A percentile compares a stretch with the other conserved stretches of the same genome.
Conservation (phyloP, 2,888 invertebrate genomes). For the Lasioglossum marginatum region DNA sequence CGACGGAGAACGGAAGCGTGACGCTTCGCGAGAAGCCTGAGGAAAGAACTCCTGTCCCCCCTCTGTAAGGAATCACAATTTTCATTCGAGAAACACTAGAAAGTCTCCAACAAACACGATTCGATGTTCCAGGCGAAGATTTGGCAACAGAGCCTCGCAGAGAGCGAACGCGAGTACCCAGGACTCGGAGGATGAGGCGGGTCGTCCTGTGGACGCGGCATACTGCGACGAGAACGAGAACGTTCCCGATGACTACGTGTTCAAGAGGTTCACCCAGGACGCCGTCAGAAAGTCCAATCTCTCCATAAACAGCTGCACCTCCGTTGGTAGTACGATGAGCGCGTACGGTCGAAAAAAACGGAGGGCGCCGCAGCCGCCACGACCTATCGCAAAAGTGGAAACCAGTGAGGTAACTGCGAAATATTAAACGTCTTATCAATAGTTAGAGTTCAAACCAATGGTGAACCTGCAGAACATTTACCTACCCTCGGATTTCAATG, state of each 20-base stretch:
- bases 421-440: not conserved
- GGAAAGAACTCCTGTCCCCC: constrained; percentile 77
- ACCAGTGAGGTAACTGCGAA: constrained; percentile 65
- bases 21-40: constrained; percentile 62
- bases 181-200: constrained; percentile 63
- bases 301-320: constrained; percentile 81
- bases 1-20: constrained; percentile 63
- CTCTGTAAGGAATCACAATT: constrained; percentile 59
- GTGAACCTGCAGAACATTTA: not conserved
- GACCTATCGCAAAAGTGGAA: constrained; percentile 72
- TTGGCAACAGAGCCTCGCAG: constrained; percentile 77
- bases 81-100: not conserved
- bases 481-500: not conserved
- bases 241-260: constrained; percentile 76
- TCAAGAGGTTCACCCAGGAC: constrained; percentile 79
- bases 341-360: constrained; percentile 88
- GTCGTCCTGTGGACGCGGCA: constrained; percentile 63
- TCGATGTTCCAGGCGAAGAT: constrained; percentile 71
- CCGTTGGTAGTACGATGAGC: constrained; percentile 84
- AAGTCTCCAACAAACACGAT: not conserved
- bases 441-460: not conserved
- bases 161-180: constrained; percentile 66
- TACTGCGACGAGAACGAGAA: constrained; percentile 80
- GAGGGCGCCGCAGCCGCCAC: constrained; percentile 87
- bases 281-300: constrained; percentile 80